Conservation (phyloP, 2,888 invertebrate genomes). For the Pachycephus smyrnensis region DNA sequence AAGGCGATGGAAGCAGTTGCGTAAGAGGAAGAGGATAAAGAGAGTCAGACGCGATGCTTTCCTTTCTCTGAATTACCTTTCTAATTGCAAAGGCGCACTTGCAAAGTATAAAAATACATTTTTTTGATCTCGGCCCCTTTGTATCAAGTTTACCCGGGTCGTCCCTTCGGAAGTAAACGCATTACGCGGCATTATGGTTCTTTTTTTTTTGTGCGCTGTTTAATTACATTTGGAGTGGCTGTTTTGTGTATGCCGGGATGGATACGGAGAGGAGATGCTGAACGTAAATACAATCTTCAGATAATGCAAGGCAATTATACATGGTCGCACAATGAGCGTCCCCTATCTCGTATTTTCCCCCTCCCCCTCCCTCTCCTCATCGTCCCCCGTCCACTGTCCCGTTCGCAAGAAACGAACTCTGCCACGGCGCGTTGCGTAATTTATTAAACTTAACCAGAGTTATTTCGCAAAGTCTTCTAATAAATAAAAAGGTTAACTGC, state of each 20-base stretch:
- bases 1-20: background rate
- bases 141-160: background rate
- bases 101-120: background rate
- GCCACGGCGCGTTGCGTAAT: slow-evolving; percentile 7
- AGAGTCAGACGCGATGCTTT: background rate
- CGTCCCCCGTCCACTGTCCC: background rate
- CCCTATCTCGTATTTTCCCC: background rate
- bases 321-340: slow-evolving; percentile 25
- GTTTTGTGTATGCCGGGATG: slow-evolving; percentile 22
- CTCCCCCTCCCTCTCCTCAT: background rate
- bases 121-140: background rate
- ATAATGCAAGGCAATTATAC: slow-evolving; percentile 29
- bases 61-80: background rate
- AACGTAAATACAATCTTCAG: slow-evolving; percentile 23
- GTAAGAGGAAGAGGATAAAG: background rate
- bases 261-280: slow-evolving; percentile 11
- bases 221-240: slow-evolving; percentile 24
- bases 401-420: slow-evolving; percentile 6
- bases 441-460: slow-evolving; percentile 25
- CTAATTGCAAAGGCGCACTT: background rate
- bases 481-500: slow-evolving; percentile 24
- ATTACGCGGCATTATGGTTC: slow-evolving; percentile 12
- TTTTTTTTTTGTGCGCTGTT: slow-evolving; percentile 11
- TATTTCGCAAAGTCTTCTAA: slow-evolving; percentile 22
- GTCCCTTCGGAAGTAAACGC: slow-evolving; percentile 7